Evolutionary conservation across 2,113 vertebrate genomes (phyloP).

Genomic region (Pholis gunnellus): DNA sequence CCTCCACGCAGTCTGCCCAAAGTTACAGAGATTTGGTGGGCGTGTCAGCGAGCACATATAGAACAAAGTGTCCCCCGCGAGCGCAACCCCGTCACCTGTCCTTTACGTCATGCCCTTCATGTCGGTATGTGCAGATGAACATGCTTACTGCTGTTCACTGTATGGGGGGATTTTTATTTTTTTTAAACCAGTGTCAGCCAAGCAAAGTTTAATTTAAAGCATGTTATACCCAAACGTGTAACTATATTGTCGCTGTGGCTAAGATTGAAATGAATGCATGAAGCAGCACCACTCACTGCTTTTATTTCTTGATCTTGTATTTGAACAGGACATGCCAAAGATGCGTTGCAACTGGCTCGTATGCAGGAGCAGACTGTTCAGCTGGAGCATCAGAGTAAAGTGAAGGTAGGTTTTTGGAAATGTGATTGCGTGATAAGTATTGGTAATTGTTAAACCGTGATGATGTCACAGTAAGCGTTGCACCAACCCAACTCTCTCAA

Average conservation of each 20-base stretch:
- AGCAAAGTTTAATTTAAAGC: neutral
- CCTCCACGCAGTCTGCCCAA: neutral
- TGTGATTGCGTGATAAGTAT: neutral
- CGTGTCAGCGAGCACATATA: neutral
- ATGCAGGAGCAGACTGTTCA: constrained; percentile 92
- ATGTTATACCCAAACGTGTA: neutral
- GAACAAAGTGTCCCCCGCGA: constrained; percentile 47
- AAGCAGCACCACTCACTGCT: neutral
- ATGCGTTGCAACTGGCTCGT: constrained; percentile 88
- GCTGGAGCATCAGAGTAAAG: constrained; percentile 88
- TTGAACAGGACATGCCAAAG: constrained; percentile 89
- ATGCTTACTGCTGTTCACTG: neutral
- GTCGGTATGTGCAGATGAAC: neutral
- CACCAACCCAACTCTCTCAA: neutral
- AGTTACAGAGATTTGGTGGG: neutral
- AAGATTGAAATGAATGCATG: neutral
- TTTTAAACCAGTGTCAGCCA: neutral
- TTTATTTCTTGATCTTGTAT: neutral
- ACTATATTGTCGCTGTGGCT: neutral
- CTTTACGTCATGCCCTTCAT: neutral
- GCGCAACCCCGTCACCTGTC: constrained; percentile 12
- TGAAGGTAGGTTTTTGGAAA: constrained; percentile 84
- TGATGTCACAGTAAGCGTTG: neutral
- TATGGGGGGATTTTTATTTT: neutral
- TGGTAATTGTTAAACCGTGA: neutral